phyloP scores from a whole-genome alignment of 2,888 invertebrate genomes.

The Halictus ligatus region DNA sequence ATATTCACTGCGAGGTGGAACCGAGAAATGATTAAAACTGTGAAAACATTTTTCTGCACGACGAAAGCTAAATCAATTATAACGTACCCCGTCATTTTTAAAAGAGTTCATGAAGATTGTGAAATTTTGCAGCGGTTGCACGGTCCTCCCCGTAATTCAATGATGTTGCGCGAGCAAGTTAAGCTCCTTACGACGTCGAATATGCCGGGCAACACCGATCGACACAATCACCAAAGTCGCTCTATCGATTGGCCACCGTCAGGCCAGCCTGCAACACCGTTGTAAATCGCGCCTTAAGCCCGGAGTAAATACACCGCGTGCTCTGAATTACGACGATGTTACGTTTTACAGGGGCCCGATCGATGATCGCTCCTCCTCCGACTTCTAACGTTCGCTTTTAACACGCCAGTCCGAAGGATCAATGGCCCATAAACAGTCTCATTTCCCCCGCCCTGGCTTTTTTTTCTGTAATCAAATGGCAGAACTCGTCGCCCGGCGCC shows the following conservation, averaged over 20 bases:
- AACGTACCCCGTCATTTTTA: neutral
- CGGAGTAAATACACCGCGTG: constrained; percentile 44
- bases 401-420: constrained; percentile 29
- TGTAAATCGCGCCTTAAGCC: constrained; percentile 52
- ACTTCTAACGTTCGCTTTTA: constrained; percentile 5
- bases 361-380: neutral
- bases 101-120: neutral
- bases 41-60: neutral
- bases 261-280: constrained; percentile 15
- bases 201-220: constrained; percentile 46
- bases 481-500: neutral
- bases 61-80: neutral
- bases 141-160: constrained; percentile 23
- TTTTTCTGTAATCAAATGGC: neutral
- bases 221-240: constrained; percentile 58
- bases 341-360: neutral
- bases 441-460: neutral
- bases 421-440: constrained; percentile 4
- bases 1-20: too few relatives aligned
- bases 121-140: neutral
- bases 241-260: constrained; percentile 51
- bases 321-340: constrained; percentile 37
- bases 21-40: neutral
- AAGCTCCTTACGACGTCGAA: constrained; percentile 39
- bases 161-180: constrained; percentile 29